Percentiles rank a stretch among this genome's conserved stretches.
Evolutionary conservation across 2,113 vertebrate species (phyloP).

Genomic region (Myocastor coypus): DNA sequence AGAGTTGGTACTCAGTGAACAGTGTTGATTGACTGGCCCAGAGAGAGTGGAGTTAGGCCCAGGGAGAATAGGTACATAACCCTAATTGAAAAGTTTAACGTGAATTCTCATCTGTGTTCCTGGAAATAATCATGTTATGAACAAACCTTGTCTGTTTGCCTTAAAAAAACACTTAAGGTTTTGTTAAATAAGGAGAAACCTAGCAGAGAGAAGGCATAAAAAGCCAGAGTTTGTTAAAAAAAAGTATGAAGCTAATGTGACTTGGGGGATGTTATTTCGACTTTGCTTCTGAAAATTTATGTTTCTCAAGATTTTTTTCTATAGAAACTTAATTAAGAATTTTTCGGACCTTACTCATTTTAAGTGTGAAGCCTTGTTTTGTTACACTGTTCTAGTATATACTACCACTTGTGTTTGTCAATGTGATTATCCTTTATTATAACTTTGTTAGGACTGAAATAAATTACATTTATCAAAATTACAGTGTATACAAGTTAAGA

Average conservation of each 20-base stretch:
- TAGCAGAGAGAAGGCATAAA: background rate
- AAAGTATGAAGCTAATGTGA: background rate
- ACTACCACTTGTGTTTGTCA: background rate
- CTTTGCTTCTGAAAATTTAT: background rate
- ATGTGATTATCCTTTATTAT: background rate
- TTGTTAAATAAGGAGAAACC: background rate
- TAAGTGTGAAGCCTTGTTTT: background rate
- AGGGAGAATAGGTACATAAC: background rate
- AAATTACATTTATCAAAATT: slow-evolving; percentile 14
- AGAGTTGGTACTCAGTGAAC: slow-evolving; percentile 51
- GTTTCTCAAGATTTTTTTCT: background rate
- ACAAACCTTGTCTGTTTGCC: slow-evolving; percentile 1
- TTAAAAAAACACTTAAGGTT: background rate
- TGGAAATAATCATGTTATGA: slow-evolving; percentile 25
- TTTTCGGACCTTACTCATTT: background rate
- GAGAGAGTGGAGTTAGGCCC: slow-evolving; percentile 7
- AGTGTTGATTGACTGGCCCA: slow-evolving; percentile 19
- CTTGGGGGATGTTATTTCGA: background rate
- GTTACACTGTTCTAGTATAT: background rate
- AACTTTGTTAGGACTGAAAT: background rate
- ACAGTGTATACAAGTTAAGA: background rate
- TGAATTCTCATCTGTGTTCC: slow-evolving; percentile 34
- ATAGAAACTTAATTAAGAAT: background rate
- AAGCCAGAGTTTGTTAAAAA: background rate
- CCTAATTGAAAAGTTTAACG: slow-evolving; percentile 49